Conservation (phyloP, 1,140 invertebrate species). For the Drosophila miranda region DNA sequence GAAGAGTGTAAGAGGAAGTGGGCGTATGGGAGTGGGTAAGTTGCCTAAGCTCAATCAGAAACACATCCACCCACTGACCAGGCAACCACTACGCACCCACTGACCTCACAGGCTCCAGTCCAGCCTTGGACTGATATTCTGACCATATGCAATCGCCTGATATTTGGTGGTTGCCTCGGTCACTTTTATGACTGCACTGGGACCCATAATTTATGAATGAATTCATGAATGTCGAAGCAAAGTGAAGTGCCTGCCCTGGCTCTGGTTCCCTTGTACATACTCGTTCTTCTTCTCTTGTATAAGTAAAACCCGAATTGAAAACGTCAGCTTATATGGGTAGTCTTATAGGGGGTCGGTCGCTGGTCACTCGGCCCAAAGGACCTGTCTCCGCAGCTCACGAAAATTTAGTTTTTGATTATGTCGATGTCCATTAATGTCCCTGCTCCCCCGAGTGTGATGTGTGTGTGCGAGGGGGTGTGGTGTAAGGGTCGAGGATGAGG, state of each 20-base stretch:
- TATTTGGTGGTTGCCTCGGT: slow-evolving; percentile 71
- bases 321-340: slow-evolving; percentile 55
- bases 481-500: slow-evolving; percentile 1
- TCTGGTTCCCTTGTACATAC: slow-evolving; percentile 13
- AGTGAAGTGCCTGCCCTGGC: slow-evolving; percentile 25
- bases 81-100: slow-evolving; percentile 7
- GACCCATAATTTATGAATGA: slow-evolving; percentile 80
- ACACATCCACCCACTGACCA: slow-evolving; percentile 4
- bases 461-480: slow-evolving; percentile 4
- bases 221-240: slow-evolving; percentile 75
- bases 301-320: slow-evolving; percentile 42
- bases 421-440: slow-evolving; percentile 76
- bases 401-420: slow-evolving; percentile 79
- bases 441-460: slow-evolving; percentile 53
- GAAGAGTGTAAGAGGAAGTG: not conserved
- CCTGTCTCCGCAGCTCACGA: slow-evolving; percentile 26
- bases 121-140: slow-evolving; percentile 31
- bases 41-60: slow-evolving; percentile 46
- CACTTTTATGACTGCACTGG: slow-evolving; percentile 73
- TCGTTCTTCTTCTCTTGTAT: too few species aligned
- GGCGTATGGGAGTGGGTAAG: not conserved
- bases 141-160: slow-evolving; percentile 70
- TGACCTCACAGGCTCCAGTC: slow-evolving; percentile 8
- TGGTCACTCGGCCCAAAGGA: slow-evolving; percentile 53
- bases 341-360: slow-evolving; percentile 2